Base-by-base conservation (phyloP, 2,113 vertebrate genomes). In the Uria aalge region DNA sequence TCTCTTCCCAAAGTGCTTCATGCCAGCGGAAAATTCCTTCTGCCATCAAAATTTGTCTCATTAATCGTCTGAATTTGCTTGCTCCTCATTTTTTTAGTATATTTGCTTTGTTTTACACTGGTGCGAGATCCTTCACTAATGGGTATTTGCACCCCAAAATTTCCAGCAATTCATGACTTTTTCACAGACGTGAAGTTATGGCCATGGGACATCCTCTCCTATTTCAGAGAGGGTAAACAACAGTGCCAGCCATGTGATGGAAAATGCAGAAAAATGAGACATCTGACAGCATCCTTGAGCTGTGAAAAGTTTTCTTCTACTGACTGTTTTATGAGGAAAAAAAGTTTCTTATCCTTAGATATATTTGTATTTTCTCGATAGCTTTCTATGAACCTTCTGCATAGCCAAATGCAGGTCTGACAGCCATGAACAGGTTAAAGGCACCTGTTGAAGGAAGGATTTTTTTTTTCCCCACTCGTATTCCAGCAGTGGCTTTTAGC, bases 401-500 rank as follows among this genome's bases (percentile, higher is more conserved):
- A 29, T 8, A 30, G 27, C 6, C 69, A 56, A 89, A 69, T 23
- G 10, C 13, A 66, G 22, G 8, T 57, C 30, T 80, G 81, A 62
- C 17, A 85, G 48, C 5, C 45, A 45, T 2, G 4, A 83, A 73
- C 4, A 53, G 20, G 45, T 79, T 90, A 88, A 93, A 72, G 16
- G 11, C 10, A 88, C 40, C 40, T 88, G 57, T 53, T 88, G 48
- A 85, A 75, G 9, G 53, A 82, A 72, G 3, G 16, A 27, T 10
- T 22, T 11, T 27, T 11, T 47, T 4, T 40, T 40, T 40, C 40
- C 40, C 40, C 34, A 8, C 13, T 90, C 17, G 6, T 85, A n/a
- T 55, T 92, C 40, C 48, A 72, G 20, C 63, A 82, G 41, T 76
- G 93, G 34, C 82, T 92, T 95, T 96, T 92, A 94, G 22, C 62